Evolutionary conservation across 2,113 vertebrate species (phyloP), one percentile per base, ranked within the genome.

Genomic region (Chloroceryle aenea): DNA sequence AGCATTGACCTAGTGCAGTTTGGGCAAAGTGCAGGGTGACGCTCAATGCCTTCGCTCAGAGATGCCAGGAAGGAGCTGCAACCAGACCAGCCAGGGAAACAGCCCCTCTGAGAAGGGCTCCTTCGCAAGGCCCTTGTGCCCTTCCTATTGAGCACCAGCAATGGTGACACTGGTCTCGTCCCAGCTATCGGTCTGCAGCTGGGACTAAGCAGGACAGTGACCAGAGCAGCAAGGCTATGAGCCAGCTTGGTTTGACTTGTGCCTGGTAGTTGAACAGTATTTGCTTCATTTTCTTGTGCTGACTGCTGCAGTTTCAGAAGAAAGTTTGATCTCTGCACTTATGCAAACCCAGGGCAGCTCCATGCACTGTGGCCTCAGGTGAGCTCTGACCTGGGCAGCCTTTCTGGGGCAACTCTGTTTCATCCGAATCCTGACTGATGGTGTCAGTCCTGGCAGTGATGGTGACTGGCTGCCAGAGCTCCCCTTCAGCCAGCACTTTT

Each of bases 281-380:
- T 47, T 42, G 26, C 45, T 36, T 55, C 29, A 55, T 29, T 86
- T 66, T 38, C 2, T 16, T 68, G 43, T 34, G 23, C 25, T 25
- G 14, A 10, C 30, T 30, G 14, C 42, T 47, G 61, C 42, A 9
- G 25, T 52, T 52, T 14, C 23, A 52, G 50, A 52, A 27, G 50
- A 55, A 55, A 55, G 15, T 29, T 55, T n/a, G 53, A 32, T 67
- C 47, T 89, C 36, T 8, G 14, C 20, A 14, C 43, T 73, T 7
- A 6, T 30, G 29, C 25, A 34, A 34, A 58, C 15, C 55, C 19
- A 7, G 32, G n/a, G 55, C 6, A 4, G 61, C 53, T 62, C 42
- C n/a, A 5, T 6, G 56, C 0, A 0, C 0, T 1, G 42, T 25
- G 61, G 47, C 13, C 40, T 89, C 5, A 0, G 42, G 21, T 6